phyloP scores from a whole-genome alignment of 2,113 vertebrate genomes.

The Acanthisitta chloris region DNA sequence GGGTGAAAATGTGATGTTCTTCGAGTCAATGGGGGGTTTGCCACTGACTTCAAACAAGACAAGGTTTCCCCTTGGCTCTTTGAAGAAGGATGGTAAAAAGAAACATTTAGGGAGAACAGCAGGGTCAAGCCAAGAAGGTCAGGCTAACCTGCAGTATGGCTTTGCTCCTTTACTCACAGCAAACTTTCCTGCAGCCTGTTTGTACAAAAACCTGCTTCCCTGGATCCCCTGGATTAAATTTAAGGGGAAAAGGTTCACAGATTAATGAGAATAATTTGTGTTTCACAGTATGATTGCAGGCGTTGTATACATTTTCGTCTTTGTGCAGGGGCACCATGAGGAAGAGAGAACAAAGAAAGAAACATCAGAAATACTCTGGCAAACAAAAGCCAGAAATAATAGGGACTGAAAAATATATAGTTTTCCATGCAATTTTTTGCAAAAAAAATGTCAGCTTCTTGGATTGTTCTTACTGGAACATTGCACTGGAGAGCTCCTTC shows the following conservation, averaged over 20 bases:
- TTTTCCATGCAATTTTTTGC: not conserved
- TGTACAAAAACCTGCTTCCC: not conserved
- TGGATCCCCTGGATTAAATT: not conserved
- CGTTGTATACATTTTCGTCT: not conserved
- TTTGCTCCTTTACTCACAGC: not conserved
- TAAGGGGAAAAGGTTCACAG: not conserved
- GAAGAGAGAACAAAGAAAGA: not conserved
- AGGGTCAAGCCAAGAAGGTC: not conserved
- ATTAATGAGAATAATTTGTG: slow-evolving; percentile 19
- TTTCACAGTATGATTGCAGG: not conserved
- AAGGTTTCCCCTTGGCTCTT: slow-evolving; percentile 6
- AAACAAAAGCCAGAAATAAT: not conserved
- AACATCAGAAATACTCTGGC: not conserved
- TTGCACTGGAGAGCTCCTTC: not conserved
- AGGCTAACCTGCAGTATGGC: not conserved
- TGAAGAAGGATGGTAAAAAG: not conserved
- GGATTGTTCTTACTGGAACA: not conserved
- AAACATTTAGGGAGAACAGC: not conserved
- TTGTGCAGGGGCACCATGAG: not conserved
- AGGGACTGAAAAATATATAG: not conserved
- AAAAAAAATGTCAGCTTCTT: not conserved
- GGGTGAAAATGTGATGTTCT: not conserved
- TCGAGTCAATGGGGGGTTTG: not conserved
- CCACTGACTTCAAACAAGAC: slow-evolving; percentile 11
- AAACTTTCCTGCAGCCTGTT: not conserved